phyloP scores from a whole-genome alignment of 2,888 invertebrate genomes.

The Xiphydria camelus region DNA sequence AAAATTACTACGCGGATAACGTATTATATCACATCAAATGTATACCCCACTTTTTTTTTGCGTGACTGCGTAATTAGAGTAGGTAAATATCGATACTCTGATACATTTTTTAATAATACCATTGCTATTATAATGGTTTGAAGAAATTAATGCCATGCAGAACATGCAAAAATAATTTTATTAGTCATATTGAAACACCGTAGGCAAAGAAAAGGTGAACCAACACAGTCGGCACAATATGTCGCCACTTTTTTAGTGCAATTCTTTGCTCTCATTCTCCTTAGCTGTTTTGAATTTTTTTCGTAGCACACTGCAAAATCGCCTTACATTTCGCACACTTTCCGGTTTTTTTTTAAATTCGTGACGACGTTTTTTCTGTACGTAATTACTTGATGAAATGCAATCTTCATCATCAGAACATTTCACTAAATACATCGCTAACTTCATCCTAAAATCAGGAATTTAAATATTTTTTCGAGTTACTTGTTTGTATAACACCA shows the following conservation, averaged over 20 bases:
- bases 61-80: no score
- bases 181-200: slow-evolving; percentile 10
- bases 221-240: slow-evolving; percentile 1
- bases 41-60: no score
- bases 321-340: slow-evolving; percentile 9
- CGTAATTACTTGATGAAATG: slow-evolving; percentile 9
- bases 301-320: slow-evolving; percentile 10
- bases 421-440: slow-evolving; percentile 12
- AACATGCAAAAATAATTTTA: slow-evolving; percentile 13
- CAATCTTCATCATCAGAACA: slow-evolving; percentile 11
- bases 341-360: slow-evolving; percentile 13
- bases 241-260: slow-evolving; percentile 4
- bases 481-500: slow-evolving; percentile 13
- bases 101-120: slow-evolving; percentile 12
- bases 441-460: slow-evolving; percentile 12
- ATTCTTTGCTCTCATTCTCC: slow-evolving; percentile 7
- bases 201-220: slow-evolving; percentile 10
- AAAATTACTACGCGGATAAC: no score
- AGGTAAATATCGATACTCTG: no score
- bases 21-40: no score
- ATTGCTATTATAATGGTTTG: slow-evolving; percentile 13
- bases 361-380: slow-evolving; percentile 14
- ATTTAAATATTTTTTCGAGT: slow-evolving; percentile 15
- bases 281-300: slow-evolving; percentile 15
- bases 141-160: slow-evolving; percentile 12